Percentiles rank a stretch among this genome's conserved stretches.
Conservation (phyloP, 1,140 invertebrate species). For the Megathymus violae region DNA sequence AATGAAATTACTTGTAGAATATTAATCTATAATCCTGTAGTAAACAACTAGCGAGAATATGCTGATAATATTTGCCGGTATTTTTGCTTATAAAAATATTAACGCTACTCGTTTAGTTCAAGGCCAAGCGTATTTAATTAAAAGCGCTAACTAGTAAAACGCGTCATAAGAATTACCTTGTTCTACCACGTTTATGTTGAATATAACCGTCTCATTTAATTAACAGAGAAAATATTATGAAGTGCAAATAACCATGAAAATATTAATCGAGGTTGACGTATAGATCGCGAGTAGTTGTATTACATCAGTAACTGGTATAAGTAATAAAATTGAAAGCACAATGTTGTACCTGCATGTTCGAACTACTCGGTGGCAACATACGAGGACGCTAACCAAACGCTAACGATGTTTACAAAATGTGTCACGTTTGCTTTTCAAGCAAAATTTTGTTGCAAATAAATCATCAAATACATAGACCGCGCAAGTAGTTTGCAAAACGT, state of each 20-base stretch:
- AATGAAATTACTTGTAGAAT: too few species aligned
- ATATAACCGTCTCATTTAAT: not conserved
- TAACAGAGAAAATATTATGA: not conserved
- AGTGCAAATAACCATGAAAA: not conserved
- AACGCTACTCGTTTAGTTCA: not conserved
- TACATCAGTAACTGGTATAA: constrained; percentile 20
- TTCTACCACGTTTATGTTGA: not conserved
- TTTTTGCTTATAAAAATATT: too few species aligned
- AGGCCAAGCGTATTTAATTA: not conserved
- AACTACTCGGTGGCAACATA: constrained; percentile 20
- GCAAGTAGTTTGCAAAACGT: constrained; percentile 39
- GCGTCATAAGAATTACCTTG: not conserved
- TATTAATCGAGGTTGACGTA: constrained; percentile 5
- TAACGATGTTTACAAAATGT: constrained; percentile 75
- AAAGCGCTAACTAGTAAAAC: not conserved
- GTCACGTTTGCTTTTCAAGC: constrained; percentile 65
- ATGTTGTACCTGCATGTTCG: constrained; percentile 27
- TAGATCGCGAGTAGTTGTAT: constrained; percentile 15
- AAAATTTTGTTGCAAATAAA: constrained; percentile 47
- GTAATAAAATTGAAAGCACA: constrained; percentile 33
- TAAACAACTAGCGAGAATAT: too few species aligned
- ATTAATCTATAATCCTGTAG: too few species aligned
- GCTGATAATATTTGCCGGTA: too few species aligned
- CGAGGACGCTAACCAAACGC: constrained; percentile 56
- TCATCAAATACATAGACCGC: constrained; percentile 43